Evolutionary conservation across 2,888 invertebrate species (phyloP).

Genomic region (Trissoscelio sp.): DNA sequence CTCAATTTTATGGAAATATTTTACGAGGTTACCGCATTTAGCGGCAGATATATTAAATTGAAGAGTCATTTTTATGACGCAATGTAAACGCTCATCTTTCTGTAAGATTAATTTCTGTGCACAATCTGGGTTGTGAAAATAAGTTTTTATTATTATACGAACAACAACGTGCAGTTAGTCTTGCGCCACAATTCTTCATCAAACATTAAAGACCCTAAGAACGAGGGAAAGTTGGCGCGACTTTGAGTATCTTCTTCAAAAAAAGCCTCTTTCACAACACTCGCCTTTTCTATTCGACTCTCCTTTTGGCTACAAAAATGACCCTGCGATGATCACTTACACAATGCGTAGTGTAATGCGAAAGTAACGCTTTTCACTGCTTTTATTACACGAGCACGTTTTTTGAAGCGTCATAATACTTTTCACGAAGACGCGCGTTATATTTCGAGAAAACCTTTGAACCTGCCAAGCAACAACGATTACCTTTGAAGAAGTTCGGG

Average conservation of each 20-base stretch:
- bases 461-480: constrained; percentile 23
- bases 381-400: constrained; percentile 28
- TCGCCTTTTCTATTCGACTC: constrained; percentile 26
- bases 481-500: constrained; percentile 22
- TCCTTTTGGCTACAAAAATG: constrained; percentile 28
- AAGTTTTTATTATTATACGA: constrained; percentile 33
- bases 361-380: constrained; percentile 4
- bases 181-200: constrained; percentile 40
- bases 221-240: background rate
- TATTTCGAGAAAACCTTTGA: constrained; percentile 29
- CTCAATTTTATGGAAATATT: constrained; percentile 43
- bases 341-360: constrained; percentile 16
- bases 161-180: constrained; percentile 38
- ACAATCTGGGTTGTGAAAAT: constrained; percentile 36
- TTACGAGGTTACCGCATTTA: constrained; percentile 36
- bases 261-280: constrained; percentile 21
- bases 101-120: constrained; percentile 39
- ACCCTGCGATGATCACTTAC: constrained; percentile 13
- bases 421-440: constrained; percentile 26
- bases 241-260: constrained; percentile 4
- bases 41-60: constrained; percentile 41
- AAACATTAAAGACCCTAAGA: constrained; percentile 19
- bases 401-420: constrained; percentile 18
- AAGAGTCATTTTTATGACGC: constrained; percentile 40
- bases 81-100: constrained; percentile 40